Conservation (phyloP, 2,797 vertebrate species). For the Prionace glauca region DNA sequence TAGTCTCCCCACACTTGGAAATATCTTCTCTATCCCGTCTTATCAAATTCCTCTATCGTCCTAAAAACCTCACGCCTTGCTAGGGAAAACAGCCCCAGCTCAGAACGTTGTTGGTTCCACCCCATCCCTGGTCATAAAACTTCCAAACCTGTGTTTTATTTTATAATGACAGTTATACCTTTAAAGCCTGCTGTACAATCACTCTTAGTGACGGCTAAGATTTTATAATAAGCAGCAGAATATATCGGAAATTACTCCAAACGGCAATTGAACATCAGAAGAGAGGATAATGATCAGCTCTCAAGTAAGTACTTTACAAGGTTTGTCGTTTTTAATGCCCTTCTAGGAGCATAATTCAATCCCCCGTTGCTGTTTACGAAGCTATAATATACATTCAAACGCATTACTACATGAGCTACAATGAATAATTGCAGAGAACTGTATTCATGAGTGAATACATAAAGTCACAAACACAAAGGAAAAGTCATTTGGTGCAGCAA, state of each 20-base stretch:
- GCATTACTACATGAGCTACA: background rate
- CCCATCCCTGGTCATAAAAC: background rate
- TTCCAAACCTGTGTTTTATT: background rate
- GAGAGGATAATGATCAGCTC: background rate
- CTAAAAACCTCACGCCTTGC: background rate
- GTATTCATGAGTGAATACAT: background rate
- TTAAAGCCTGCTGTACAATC: background rate
- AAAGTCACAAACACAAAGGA: background rate
- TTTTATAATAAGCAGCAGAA: background rate
- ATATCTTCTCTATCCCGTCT: background rate
- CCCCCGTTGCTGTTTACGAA: background rate
- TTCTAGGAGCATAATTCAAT: background rate
- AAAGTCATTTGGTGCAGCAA: background rate
- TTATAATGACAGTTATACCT: background rate
- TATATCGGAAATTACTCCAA: background rate
- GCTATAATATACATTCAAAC: background rate
- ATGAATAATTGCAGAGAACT: background rate
- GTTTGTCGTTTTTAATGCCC: background rate
- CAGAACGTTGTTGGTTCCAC: background rate
- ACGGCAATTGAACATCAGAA: background rate
- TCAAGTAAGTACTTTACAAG: background rate
- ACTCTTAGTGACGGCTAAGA: background rate
- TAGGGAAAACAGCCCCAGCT: background rate
- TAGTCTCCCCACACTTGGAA: background rate
- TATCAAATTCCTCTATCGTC: background rate